Conservation (phyloP, 2,797 vertebrate genomes). For the Aldrovandia affinis region DNA sequence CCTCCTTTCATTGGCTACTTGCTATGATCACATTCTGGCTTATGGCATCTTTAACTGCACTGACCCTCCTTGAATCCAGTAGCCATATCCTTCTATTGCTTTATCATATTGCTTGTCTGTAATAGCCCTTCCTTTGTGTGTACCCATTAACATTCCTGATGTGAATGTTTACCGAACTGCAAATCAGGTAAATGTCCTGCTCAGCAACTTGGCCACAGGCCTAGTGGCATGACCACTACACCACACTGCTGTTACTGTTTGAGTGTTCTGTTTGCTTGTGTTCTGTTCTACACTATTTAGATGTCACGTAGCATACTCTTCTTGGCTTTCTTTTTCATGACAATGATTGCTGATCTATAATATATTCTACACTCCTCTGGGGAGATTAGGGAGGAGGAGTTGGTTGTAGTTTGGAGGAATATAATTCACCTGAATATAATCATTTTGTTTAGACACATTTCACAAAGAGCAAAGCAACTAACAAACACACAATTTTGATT, state of each 20-base stretch:
- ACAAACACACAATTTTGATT: background rate
- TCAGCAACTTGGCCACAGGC: conserved; percentile 56
- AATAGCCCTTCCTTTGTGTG: background rate
- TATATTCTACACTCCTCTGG: too few species aligned
- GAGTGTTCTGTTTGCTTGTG: conserved; percentile 32
- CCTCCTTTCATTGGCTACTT: background rate
- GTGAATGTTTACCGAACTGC: background rate
- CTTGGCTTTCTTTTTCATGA: background rate
- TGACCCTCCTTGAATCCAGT: too few species aligned
- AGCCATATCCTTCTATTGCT: background rate
- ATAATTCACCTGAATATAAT: background rate
- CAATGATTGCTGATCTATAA: background rate
- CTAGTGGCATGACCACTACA: conserved; percentile 40
- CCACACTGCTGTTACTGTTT: conserved; percentile 42
- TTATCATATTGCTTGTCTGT: background rate
- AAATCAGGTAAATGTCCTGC: conserved; percentile 39
- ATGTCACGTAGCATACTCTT: background rate
- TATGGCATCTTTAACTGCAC: background rate
- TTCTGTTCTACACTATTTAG: conserved; percentile 19
- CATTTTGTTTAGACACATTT: background rate
- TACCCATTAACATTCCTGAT: background rate
- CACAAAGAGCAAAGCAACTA: background rate
- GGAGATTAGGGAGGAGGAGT: background rate
- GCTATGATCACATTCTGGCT: background rate
- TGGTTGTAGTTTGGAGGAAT: background rate